Base-by-base conservation (phyloP, 2,113 vertebrate genomes). In the Psilopsiagon aymara region DNA sequence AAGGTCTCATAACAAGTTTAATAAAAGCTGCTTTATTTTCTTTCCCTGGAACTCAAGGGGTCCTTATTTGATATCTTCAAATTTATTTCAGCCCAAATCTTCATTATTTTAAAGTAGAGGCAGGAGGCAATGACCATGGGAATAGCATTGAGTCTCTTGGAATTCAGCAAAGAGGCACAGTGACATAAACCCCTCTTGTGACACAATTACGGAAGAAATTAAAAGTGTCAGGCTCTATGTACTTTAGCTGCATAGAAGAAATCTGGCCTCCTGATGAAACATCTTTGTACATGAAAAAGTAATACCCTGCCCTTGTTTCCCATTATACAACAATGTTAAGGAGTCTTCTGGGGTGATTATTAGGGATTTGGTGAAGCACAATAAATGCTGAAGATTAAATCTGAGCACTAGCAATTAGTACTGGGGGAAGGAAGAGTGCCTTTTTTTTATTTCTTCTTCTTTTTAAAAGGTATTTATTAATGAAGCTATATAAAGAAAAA, bases 1-100 rank as follows among this genome's bases (percentile, higher is more conserved):
- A 97, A 98, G 98, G 97, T 97, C 97, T 98, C 97, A 97, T 97
- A 98, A 98, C 96, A 98, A 98, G 98, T 98, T 98, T 98, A 98
- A 98, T 98, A 98, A 98, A 98, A 98, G 92, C 96, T 90, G 97
- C 96, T 98, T 98, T 97, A 97, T 98, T 98, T 98, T 98, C 97
- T 98, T 97, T 97, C 95, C 76, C 64, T 74, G 93, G 93, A 97
- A 97, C 95, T 97, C 95, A 95, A 93, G 97, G 97, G 97, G 97
- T 97, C 96, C 94, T 97, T 97, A 97, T 96, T 97, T 97, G 98
- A 97, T 98, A 98, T 97, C 97, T 97, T 97, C 97, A 97, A 98
- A 98, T 98, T 98, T 97, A 97, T 98, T 98, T 98, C 97, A 97
- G 92, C 90, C 97, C 97, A 97, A 97, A 97, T 98, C 97, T 98